A percentile compares a stretch with the other conserved stretches of the same genome.
These are phyloP conservation scores for Dendrophyllia cribrosa DNA, from an alignment of 64 coral and sea anemone genomes.

Conservation along the genomic window DNA sequence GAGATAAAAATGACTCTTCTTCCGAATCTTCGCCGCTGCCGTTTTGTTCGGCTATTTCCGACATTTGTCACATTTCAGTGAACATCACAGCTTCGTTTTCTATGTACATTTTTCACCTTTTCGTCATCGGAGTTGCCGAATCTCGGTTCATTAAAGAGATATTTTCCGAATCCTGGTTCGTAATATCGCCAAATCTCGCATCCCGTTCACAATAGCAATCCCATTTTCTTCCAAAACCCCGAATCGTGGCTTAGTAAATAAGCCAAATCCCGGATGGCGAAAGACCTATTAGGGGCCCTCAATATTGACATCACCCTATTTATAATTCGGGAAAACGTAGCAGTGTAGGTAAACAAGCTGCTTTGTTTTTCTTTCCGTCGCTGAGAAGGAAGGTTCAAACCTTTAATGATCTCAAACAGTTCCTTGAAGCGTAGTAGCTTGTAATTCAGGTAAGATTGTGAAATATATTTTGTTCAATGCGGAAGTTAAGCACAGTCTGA, in stretches of 20 bases:
- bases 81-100: neutral
- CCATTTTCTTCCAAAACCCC: neutral
- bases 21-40: too few species aligned
- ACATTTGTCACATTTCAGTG: too few species aligned
- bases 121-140: neutral
- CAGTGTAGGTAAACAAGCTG: too few species aligned
- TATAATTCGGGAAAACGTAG: too few species aligned
- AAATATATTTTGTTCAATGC: too few species aligned
- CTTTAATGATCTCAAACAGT: too few species aligned
- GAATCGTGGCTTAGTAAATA: neutral
- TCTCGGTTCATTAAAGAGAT: neutral
- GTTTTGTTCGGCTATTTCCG: conserved; percentile 21
- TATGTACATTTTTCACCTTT: neutral
- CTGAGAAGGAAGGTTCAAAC: too few species aligned
- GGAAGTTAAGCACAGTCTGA: too few species aligned
- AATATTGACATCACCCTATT: neutral
- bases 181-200: neutral
- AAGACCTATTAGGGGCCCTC: neutral
- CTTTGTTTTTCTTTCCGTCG: too few species aligned
- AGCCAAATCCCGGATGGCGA: neutral
- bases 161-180: neutral
- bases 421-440: too few species aligned
- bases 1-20: too few species aligned
- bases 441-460: too few species aligned
- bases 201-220: neutral